Evolutionary conservation across 2,113 vertebrate species (phyloP), one percentile per base, ranked within the genome.

Genomic region (Carassius carassius): DNA sequence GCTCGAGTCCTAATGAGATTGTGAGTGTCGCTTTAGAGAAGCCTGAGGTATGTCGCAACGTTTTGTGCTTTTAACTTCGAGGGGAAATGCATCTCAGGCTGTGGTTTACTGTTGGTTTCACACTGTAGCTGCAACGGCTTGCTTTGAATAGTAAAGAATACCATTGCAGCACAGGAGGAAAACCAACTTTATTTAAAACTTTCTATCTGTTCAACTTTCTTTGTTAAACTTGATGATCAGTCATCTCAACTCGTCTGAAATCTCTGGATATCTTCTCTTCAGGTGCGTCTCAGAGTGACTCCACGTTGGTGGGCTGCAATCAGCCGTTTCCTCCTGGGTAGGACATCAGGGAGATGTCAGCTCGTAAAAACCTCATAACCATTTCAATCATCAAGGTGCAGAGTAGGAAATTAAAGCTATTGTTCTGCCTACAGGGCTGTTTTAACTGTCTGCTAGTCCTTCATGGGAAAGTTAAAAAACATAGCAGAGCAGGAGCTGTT

Each of bases 381-480:
- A 85, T 93, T 89, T 69, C 67, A 89, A 58, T 87, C 67, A 83
- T 74, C 72, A 69, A 78, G 62, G 79, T 21, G 56, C 76, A 78
- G 60, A 29, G 58, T 47, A 94, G 92, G 93, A 94, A 94, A 93
- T 94, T 91, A 94, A 94, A 94, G 92, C 88, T 94, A 90, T 92
- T 92, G 92, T 91, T 87, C 86, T 70, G 91, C 91, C 90, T 78
- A 41, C 72, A 91, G 93, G 92, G 89, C 86, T 82, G 3, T 88
- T 89, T 89, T 82, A 91, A 92, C 90, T 91, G 92, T 92, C 92
- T 92, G 85, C 87, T 87, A 89, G 91, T 91, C 88, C 86, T 93
- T 89, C 87, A 87, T 47, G 49, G 87, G 75, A 83, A 84, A 79
- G 81, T 86, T 79, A 41, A 65, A 77, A 78, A 85, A 56, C 83